Conservation (phyloP, 2,797 vertebrate genomes). For the Arrhamphus sclerolepis region DNA sequence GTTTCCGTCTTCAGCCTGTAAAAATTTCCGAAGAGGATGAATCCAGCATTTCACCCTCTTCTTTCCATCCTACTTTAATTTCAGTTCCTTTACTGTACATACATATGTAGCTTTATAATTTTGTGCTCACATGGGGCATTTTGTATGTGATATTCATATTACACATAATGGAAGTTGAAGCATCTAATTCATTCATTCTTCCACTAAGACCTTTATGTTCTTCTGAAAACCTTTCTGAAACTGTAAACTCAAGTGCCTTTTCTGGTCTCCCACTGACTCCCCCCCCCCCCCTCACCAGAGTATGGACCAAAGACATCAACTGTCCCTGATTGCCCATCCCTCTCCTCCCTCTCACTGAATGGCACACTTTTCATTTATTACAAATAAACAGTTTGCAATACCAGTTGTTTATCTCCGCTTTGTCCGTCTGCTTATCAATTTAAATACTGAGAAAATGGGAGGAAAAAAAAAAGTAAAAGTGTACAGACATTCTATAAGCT, state of each 20-base stretch:
- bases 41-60: conserved; percentile 34
- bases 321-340: conserved; percentile 46
- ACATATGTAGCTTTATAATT: conserved; percentile 76
- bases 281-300: conserved; percentile 57
- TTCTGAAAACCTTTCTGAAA: conserved; percentile 72
- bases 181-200: conserved; percentile 65
- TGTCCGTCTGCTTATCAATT: no score
- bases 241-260: conserved; percentile 87
- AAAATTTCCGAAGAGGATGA: conserved; percentile 49
- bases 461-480: no score
- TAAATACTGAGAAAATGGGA: no score
- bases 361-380: conserved; percentile 83
- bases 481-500: no score
- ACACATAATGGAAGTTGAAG: conserved; percentile 64
- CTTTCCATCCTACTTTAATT: conserved; percentile 20
- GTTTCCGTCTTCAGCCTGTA: conserved; percentile 32
- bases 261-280: conserved; percentile 68
- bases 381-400: conserved; percentile 85
- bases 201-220: conserved; percentile 51
- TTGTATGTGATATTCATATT: conserved; percentile 79
- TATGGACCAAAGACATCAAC: conserved; percentile 84
- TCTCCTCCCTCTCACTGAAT: conserved; percentile 70
- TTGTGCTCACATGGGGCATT: conserved; percentile 73
- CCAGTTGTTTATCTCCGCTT: conserved; percentile 42
- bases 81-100: conserved; percentile 69